These are phyloP conservation scores for Epistrophella euchroma DNA, from an alignment of 2,888 invertebrate species.

Conservation along the genomic window DNA sequence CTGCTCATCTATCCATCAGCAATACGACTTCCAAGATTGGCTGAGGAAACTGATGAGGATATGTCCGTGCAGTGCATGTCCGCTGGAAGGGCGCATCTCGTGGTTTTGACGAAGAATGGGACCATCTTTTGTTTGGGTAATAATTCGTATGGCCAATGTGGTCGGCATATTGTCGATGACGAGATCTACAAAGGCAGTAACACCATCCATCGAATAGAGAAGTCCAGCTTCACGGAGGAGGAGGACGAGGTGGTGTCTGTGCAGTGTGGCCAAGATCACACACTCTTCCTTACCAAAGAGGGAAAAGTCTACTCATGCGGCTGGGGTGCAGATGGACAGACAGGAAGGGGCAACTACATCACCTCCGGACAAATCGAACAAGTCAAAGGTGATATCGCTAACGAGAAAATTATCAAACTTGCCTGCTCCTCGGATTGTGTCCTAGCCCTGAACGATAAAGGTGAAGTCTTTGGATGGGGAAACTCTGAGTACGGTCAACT, in stretches of 20 bases:
- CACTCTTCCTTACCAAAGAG: conserved; percentile 88
- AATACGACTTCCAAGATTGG: conserved; percentile 86
- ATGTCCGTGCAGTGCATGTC: conserved; percentile 83
- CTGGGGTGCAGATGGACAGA: conserved; percentile 98
- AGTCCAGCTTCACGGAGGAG: conserved; percentile 87
- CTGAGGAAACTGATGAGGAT: conserved; percentile 85
- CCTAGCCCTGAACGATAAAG: conserved; percentile 93
- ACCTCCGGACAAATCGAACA: conserved; percentile 86
- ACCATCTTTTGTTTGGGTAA: conserved; percentile 94
- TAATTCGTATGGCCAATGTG: conserved; percentile 97
- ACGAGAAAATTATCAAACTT: conserved; percentile 92
- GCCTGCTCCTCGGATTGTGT: conserved; percentile 93
- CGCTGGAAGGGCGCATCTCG: conserved; percentile 95
- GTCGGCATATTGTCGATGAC: conserved; percentile 89
- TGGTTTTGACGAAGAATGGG: conserved; percentile 91
- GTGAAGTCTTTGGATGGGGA: conserved; percentile 98
- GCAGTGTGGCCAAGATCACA: conserved; percentile 95
- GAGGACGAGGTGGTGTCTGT: conserved; percentile 86
- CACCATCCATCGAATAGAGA: conserved; percentile 87
- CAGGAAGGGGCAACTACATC: conserved; percentile 90
- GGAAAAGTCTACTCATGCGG: conserved; percentile 95
- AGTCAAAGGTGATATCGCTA: conserved; percentile 92
- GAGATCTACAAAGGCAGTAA: conserved; percentile 90
- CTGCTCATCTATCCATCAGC: conserved; percentile 89
- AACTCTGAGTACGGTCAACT: conserved; percentile 97